Evolutionary conservation across 2,797 vertebrate genomes (phyloP).

Genomic region (Mareca strepera): DNA sequence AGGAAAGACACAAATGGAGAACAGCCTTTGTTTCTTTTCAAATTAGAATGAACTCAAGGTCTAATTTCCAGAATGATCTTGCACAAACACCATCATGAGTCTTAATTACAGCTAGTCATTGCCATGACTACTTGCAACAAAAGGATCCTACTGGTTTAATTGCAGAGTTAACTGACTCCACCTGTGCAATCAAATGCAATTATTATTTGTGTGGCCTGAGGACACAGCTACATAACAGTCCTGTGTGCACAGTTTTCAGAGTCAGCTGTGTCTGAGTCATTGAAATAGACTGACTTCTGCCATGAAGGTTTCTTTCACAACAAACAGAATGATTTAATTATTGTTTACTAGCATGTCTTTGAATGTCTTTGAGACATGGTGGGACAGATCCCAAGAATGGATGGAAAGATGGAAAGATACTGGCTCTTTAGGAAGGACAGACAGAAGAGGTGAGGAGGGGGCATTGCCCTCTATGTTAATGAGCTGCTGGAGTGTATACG

Average conservation of each 20-base stretch:
- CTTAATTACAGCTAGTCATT: neutral
- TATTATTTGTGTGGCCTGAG: no score
- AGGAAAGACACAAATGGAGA: accelerated
- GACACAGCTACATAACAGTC: neutral
- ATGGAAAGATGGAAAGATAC: no score
- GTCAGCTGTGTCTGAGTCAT: neutral
- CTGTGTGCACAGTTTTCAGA: neutral
- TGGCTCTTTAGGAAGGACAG: no score
- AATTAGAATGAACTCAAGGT: accelerated
- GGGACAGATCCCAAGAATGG: no score
- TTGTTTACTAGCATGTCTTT: no score
- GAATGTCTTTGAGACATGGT: no score
- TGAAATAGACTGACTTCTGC: neutral
- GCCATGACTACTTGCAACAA: no score
- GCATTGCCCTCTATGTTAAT: no score
- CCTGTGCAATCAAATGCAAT: neutral
- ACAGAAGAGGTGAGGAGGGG: no score
- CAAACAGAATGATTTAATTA: no score
- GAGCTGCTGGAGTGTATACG: no score
- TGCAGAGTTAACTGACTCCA: neutral
- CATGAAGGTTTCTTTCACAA: no score
- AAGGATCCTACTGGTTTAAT: neutral
- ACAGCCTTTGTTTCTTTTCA: neutral
- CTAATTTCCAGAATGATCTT: neutral
- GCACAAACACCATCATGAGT: accelerated